These are phyloP conservation scores for Teleiodes luculella DNA, from an alignment of 2,888 invertebrate genomes.

Conservation along the genomic window DNA sequence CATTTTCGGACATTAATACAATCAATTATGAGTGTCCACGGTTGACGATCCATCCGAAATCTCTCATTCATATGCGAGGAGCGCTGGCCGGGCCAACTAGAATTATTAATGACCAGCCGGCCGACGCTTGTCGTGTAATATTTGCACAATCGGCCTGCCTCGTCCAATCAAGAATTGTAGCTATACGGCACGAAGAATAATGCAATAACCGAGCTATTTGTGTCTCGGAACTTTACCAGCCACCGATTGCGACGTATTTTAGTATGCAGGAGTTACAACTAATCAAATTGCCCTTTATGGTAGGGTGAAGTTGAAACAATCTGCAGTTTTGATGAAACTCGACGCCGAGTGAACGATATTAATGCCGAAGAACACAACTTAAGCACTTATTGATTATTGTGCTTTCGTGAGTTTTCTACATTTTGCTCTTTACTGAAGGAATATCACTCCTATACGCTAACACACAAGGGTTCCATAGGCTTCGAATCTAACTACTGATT, in stretches of 20 bases:
- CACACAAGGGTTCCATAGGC: too few relatives aligned
- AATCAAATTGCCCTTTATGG: background rate
- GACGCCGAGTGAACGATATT: too few relatives aligned
- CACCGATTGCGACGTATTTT: background rate
- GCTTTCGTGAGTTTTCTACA: too few relatives aligned
- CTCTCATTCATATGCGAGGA: conserved; percentile 57
- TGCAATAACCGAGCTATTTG: conserved; percentile 21
- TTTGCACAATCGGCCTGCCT: conserved; percentile 39
- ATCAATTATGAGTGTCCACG: conserved; percentile 51
- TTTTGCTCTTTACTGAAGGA: too few relatives aligned
- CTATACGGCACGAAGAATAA: conserved; percentile 20
- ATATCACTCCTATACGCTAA: too few relatives aligned
- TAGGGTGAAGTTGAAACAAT: background rate
- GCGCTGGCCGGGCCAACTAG: conserved; percentile 32
- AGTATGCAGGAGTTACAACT: background rate
- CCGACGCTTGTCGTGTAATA: conserved; percentile 35
- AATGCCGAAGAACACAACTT: too few relatives aligned
- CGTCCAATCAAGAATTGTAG: conserved; percentile 38
- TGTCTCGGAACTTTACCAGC: background rate
- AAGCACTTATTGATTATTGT: too few relatives aligned
- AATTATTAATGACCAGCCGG: conserved; percentile 31
- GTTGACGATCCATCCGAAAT: conserved; percentile 49
- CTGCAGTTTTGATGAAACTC: too few relatives aligned
- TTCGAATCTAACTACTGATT: too few relatives aligned
- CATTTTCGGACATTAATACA: conserved; percentile 44